Base-by-base conservation (phyloP, 2,797 vertebrate species). In the Fringilla coelebs region DNA sequence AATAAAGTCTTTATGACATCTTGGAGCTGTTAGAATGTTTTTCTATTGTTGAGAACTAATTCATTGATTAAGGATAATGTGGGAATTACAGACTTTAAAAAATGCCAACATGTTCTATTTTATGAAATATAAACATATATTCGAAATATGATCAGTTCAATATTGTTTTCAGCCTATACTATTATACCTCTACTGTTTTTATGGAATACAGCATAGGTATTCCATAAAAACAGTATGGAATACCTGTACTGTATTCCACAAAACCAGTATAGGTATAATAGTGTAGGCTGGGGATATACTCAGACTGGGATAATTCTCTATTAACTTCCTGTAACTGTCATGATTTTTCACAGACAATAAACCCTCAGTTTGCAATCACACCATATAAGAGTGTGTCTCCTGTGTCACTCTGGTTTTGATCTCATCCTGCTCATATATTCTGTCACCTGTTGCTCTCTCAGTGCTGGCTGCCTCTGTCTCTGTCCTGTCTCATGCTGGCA, bases 41-140 rank as follows among this genome's bases (percentile, higher is more conserved):
- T 96, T 74, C 85, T 94, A 4, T 89, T 73, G 58, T 48, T 60
- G 43, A 96, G 77, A 94, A 88, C 70, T 95, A 85, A 86, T 79
- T 71, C 14, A 66, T 54, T 96, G 75, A 92, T 93, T 94, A 95
- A 95, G 58, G 41, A 90, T 93, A 89, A 92, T 78, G 29, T 85
- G 41, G 41, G 43, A 94, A 96, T 90, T 89, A 92, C 62, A 93
- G 19, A 72, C 66, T 57, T 97, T 76, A 74, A 94, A 82, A 92
- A n/a, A 52, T 48, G 38, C 16, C 32, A 60, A 18, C 20, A 65
- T 41, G 94, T 97, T 94, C 63, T 85, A 55, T 94, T 74, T 41
- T 85, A 84, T 58, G 66, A 80, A 86, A 73, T 95, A 85, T 87
- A 80, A 94, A 90, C 75, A 79, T 96, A 87, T 94, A 96, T 90